Evolutionary conservation across 1,140 invertebrate genomes (phyloP), one percentile per base, ranked within the genome.

Genomic region (Musca domestica): DNA sequence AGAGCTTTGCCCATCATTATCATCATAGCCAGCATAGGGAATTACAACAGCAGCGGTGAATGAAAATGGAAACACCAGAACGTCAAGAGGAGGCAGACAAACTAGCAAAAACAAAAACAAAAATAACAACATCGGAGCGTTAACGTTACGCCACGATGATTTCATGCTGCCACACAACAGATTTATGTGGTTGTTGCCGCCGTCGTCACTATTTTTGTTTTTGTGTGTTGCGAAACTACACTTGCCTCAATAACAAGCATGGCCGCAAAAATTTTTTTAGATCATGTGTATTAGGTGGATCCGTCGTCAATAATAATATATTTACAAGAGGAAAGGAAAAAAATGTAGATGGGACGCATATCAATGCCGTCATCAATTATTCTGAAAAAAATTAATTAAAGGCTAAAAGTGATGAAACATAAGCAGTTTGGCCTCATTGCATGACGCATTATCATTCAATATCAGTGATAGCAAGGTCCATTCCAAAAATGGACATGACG

Each of bases 91-190:
- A 9, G 27, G 9, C 27, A 9, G 27, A 30, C 27, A 30, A n/a
- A n/a, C n/a, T n/a, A 4, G 27, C 27, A 30, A 4, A 30, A 30
- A 41, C 10, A 41, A 41, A 41, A 41, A 41, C n/a, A n/a, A n/a
- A n/a, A n/a, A n/a, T 41, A 41, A 41, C 34, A 41, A 41, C 34
- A 41, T 19, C 14, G 56, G n/a, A n/a, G 34, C 56, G 27, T 30
- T 30, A 61, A 61, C 56, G 56, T 61, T 61, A 61, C 34, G 56
- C n/a, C 56, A 61, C 56, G 27, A 61, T 61, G 56, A 61, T 61
- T 61, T 61, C 56, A 61, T 61, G 56, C 56, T 61, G 48, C 48
- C 34, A 12, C 34, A 30, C 27, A n/a, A 41, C 34, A 41, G 34
- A 41, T 41, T 41, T 41, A 41, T 41, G 34, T 41, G 34, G 5